Evolutionary conservation across 2,888 invertebrate genomes (phyloP).

Genomic region (Idaea straminata): DNA sequence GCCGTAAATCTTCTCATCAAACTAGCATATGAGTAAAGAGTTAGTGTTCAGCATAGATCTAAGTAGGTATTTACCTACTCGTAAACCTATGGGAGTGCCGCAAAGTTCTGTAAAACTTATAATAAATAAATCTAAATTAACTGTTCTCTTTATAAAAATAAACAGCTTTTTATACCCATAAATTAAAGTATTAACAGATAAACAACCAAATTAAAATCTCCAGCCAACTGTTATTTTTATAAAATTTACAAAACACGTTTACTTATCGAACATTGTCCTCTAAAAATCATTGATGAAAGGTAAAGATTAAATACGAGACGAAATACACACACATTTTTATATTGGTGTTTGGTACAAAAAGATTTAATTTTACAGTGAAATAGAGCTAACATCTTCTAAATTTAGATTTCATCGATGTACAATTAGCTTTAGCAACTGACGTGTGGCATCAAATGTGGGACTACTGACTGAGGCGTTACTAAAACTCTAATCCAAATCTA

Average conservation of each 20-base stretch:
- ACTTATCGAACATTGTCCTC: not conserved
- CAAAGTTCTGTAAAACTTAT: not conserved
- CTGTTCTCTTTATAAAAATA: not conserved
- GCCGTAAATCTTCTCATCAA: too few species aligned
- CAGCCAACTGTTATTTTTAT: not conserved
- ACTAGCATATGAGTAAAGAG: too few species aligned
- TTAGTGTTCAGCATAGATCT: too few species aligned
- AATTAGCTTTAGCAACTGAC: too few species aligned
- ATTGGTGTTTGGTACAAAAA: not conserved
- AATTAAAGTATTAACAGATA: not conserved
- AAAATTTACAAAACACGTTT: not conserved
- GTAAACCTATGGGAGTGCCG: too few species aligned
- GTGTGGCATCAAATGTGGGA: too few species aligned
- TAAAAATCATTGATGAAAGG: not conserved
- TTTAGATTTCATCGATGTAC: too few species aligned
- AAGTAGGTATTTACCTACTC: too few species aligned
- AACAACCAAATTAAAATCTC: not conserved
- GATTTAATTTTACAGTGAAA: too few species aligned
- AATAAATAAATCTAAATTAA: not conserved
- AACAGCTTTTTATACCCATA: not conserved
- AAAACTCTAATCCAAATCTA: too few species aligned
- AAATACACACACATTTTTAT: not conserved
- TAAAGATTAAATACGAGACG: not conserved
- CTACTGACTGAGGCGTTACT: too few species aligned
- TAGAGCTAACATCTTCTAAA: too few species aligned